A percentile compares a stretch with the other conserved stretches of the same genome.
phyloP scores from a whole-genome alignment of 2,797 vertebrate species.

The Pangasius larnaudii region DNA sequence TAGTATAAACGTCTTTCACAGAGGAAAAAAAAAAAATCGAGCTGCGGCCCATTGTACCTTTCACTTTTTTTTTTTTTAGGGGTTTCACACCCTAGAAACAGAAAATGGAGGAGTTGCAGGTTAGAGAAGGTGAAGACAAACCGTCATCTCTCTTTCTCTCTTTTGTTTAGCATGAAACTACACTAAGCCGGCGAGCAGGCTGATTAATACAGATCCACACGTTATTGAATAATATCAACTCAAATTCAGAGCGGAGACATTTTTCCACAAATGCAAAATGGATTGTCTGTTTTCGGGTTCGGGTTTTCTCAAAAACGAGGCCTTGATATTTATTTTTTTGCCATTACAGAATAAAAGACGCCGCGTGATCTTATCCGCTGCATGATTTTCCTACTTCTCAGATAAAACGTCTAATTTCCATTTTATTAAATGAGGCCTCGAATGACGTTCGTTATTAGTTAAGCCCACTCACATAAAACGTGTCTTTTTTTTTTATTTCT shows the following conservation, averaged over 20 bases:
- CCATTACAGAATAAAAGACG: not conserved
- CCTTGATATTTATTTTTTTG: not conserved
- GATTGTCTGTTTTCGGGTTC: no score
- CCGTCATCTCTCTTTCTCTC: not conserved
- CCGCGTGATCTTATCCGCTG: not conserved
- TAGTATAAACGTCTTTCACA: conserved; percentile 12
- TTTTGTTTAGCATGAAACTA: not conserved
- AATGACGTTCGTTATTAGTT: not conserved
- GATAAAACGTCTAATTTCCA: not conserved
- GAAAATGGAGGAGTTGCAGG: conserved; percentile 13
- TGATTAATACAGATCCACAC: no score
- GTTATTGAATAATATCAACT: not conserved
- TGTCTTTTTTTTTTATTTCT: not conserved
- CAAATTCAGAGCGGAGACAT: not conserved
- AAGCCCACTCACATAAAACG: not conserved
- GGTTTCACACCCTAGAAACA: not conserved
- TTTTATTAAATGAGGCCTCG: not conserved
- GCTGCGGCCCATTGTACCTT: not conserved
- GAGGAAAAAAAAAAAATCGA: not conserved
- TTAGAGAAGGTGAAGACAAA: conserved; percentile 10
- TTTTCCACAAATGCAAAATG: not conserved
- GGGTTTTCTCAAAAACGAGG: not conserved
- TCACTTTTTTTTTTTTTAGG: conserved; percentile 18
- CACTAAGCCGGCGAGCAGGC: not conserved
- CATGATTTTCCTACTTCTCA: not conserved